phyloP scores from a whole-genome alignment of 2,888 invertebrate genomes.

The Drosophila subsilvestris region DNA sequence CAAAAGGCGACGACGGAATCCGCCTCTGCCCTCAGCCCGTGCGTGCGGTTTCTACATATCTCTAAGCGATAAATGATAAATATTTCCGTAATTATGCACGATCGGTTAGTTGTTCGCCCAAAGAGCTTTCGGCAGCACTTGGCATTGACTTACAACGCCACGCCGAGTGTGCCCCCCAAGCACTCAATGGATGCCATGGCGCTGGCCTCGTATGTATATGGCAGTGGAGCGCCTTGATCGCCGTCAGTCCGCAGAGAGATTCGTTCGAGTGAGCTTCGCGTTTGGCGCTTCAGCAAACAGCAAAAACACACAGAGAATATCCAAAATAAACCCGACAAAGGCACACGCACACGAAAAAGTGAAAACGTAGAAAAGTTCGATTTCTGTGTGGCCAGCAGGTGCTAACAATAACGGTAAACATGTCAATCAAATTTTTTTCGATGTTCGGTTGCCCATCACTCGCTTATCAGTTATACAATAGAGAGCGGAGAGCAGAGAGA shows the following conservation, averaged over 20 bases:
- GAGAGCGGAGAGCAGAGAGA: constrained; percentile 3
- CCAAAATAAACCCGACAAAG: constrained; percentile 12
- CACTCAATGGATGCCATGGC: constrained; percentile 9
- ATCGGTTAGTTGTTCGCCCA: constrained; percentile 37
- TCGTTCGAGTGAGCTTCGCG: constrained; percentile 64
- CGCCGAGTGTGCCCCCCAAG: not conserved
- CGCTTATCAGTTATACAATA: constrained; percentile 74
- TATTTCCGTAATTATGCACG: constrained; percentile 44
- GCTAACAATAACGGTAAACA: constrained; percentile 73
- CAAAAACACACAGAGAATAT: constrained; percentile 15
- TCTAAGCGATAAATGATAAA: constrained; percentile 38
- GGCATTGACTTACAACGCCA: constrained; percentile 51
- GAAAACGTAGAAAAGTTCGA: constrained; percentile 56
- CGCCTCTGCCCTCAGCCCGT: constrained; percentile 15
- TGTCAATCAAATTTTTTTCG: constrained; percentile 49
- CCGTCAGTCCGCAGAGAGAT: constrained; percentile 69
- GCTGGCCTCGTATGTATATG: constrained; percentile 50
- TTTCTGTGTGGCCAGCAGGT: constrained; percentile 60
- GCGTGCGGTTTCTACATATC: constrained; percentile 24
- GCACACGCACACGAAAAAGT: constrained; percentile 53
- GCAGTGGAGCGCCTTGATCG: constrained; percentile 38
- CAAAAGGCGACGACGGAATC: not conserved
- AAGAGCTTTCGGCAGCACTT: constrained; percentile 44
- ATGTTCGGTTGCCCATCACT: constrained; percentile 20
- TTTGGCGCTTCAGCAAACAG: constrained; percentile 26